Evolutionary conservation across 2,888 invertebrate species (phyloP), one percentile per base, ranked within the genome.

Genomic region (Synanthedon formicaeformis): DNA sequence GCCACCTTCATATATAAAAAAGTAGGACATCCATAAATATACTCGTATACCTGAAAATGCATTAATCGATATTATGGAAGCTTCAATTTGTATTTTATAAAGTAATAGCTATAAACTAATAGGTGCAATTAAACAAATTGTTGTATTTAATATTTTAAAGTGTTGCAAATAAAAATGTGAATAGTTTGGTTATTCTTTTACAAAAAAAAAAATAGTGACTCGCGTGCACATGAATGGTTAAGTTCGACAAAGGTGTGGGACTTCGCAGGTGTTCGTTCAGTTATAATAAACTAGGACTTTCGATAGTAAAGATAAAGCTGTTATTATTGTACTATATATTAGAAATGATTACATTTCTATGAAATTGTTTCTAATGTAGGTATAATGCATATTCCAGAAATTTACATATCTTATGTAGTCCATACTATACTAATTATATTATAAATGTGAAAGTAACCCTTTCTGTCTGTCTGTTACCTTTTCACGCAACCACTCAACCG

Each of bases 261-360:
- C 59, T 54, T 40, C 60, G 62, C 78, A 80, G 74, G 66, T 78
- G 78, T 58, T 59, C 59, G 55, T 53, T 52, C 34, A 18, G 60
- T 62, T 63, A 64, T 68, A 66, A 66, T 65, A 65, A 63, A 65
- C 67, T 66, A 65, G 59, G 64, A 57, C 64, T 60, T 55, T 65
- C 58, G 71, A 73, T 75, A 73, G 59, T 57, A 55, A 41, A 71
- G 78, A 78, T 79, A 79, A 61, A 61, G 57, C 56, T 61, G 64
- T 73, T 73, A 75, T 75, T 78, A 65, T 67, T 63, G 56, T 56
- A 56, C 62, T 60, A 56, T 61, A 57, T 62, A 58, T 54, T 54
- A 18, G 3, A 14, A 49, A 3, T 49, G 23, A 49, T 49, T 49
- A 49, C 49, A 10, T 49, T 23, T 45, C 11, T 45, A 45, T 34